These are phyloP conservation scores for Drosophila mulleri DNA, from an alignment of 2,888 invertebrate genomes.

Conservation along the genomic window DNA sequence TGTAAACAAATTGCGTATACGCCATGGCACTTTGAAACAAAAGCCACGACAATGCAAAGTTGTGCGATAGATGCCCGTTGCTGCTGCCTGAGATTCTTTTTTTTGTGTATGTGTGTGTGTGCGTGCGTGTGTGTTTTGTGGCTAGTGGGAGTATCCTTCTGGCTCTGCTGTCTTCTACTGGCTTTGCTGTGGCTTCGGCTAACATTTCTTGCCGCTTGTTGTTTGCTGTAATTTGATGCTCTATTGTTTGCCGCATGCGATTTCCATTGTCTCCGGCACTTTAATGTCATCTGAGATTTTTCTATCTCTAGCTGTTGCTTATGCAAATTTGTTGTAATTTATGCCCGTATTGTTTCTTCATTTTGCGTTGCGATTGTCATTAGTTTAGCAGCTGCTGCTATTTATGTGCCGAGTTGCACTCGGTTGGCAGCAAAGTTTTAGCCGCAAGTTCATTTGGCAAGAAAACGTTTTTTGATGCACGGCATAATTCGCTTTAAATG, in stretches of 20 bases:
- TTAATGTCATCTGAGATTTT: constrained; percentile 64
- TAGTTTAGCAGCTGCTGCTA: constrained; percentile 64
- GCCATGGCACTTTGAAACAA: constrained; percentile 78
- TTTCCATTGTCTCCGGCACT: constrained; percentile 50
- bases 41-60: constrained; percentile 75
- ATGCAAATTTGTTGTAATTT: constrained; percentile 71
- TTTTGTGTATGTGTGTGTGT: not conserved
- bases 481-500: constrained; percentile 51
- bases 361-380: constrained; percentile 63
- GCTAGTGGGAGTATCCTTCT: constrained; percentile 41
- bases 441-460: constrained; percentile 39
- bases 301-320: constrained; percentile 38
- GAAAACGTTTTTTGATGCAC: constrained; percentile 46
- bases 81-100: constrained; percentile 13
- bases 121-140: not conserved
- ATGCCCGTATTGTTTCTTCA: constrained; percentile 78
- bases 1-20: constrained; percentile 74
- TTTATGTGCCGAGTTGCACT: constrained; percentile 59
- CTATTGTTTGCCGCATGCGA: constrained; percentile 66
- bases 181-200: constrained; percentile 4
- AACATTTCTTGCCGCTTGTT: constrained; percentile 41
- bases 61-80: constrained; percentile 37
- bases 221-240: constrained; percentile 75
- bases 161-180: not conserved
- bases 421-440: constrained; percentile 45